Evolutionary conservation across 2,797 vertebrate genomes (phyloP).

Genomic region (Myotis planiceps): DNA sequence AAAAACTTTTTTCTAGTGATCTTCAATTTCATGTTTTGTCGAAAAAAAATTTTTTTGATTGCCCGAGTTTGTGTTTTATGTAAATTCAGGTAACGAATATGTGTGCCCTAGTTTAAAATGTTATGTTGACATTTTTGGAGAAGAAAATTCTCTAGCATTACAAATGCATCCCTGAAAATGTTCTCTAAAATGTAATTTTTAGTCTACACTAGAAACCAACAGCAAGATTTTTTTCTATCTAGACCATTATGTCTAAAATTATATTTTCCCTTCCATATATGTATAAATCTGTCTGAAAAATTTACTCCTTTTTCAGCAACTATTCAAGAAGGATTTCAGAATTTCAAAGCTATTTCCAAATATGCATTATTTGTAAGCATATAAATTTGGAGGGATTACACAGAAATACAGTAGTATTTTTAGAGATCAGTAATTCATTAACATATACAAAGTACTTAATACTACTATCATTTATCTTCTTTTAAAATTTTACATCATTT

Average conservation of each 20-base stretch:
- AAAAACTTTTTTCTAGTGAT: neutral
- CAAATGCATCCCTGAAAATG: conserved; percentile 55
- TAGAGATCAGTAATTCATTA: conserved; percentile 27
- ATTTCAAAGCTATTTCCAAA: neutral
- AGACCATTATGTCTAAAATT: neutral
- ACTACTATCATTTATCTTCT: neutral
- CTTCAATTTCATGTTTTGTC: conserved; percentile 43
- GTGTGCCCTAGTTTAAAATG: conserved; percentile 59
- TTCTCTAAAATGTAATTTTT: conserved; percentile 59
- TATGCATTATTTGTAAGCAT: conserved; percentile 47
- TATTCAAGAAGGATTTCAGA: conserved; percentile 20
- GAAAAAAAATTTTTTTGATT: neutral
- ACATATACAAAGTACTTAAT: neutral
- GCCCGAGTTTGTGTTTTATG: conserved; percentile 34
- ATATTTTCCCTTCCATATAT: neutral
- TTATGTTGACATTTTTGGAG: conserved; percentile 56
- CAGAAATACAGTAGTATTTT: neutral
- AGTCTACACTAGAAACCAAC: neutral
- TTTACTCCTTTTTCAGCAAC: neutral
- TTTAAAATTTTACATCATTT: conserved; percentile 3
- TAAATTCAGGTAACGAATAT: conserved; percentile 31
- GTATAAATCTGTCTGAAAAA: conserved; percentile 28
- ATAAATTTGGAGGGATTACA: conserved; percentile 5
- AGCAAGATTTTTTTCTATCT: conserved; percentile 20
- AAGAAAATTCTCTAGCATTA: conserved; percentile 47